Evolutionary conservation across 2,113 vertebrate genomes (phyloP).

Genomic region (Aptenodytes patagonicus): DNA sequence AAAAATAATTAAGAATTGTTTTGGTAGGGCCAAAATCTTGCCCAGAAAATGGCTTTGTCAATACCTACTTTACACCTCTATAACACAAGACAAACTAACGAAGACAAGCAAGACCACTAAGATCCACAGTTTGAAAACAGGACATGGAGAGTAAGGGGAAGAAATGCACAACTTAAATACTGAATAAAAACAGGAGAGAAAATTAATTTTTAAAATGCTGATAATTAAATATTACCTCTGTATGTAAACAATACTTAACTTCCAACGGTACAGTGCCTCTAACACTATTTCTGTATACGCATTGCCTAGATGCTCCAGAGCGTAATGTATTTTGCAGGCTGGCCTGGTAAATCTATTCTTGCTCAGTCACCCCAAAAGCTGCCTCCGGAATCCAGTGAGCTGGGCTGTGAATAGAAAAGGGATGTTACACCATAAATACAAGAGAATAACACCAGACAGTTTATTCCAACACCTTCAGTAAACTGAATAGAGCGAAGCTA

Average conservation of each 20-base stretch:
- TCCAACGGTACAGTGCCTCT: not conserved
- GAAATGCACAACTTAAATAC: not conserved
- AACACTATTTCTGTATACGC: not conserved
- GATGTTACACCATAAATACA: not conserved
- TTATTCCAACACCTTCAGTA: not conserved
- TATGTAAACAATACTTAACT: not conserved
- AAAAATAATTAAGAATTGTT: not conserved
- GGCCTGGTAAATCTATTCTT: not conserved
- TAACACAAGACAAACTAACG: not conserved
- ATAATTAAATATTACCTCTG: not conserved
- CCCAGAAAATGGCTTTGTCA: not conserved
- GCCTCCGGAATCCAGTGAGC: not conserved
- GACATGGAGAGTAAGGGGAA: not conserved
- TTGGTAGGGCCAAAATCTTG: not conserved
- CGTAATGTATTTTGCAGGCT: not conserved
- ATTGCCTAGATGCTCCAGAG: not conserved
- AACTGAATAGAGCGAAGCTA: not conserved
- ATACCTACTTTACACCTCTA: not conserved
- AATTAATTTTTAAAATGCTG: not conserved
- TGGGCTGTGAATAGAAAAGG: not conserved
- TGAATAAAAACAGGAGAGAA: not conserved
- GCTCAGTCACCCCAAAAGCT: not conserved
- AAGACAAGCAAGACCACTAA: not conserved
- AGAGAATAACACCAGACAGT: not conserved
- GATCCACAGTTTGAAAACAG: not conserved